phyloP scores from a whole-genome alignment of 92 coral and sea anemone genomes.

The Paramuricea clavata region DNA sequence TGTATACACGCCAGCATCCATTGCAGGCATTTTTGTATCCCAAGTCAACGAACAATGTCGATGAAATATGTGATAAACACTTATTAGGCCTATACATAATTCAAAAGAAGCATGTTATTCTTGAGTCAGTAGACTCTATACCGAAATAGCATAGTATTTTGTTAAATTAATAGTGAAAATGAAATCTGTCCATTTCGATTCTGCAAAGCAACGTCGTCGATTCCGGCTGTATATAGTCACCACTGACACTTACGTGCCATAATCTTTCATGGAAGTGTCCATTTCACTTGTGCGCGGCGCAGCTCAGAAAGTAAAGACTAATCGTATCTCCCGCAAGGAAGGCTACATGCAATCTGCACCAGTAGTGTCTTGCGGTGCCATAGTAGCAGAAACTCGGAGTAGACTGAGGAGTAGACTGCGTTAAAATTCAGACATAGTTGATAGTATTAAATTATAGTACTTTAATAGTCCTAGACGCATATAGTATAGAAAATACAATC shows the following conservation, averaged over 20 bases:
- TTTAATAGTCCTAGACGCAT: too few species aligned
- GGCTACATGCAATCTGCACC: not conserved
- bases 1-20: not conserved
- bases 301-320: not conserved
- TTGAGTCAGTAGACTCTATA: not conserved
- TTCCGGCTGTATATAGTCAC: not conserved
- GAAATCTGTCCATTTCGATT: not conserved
- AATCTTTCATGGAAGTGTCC: not conserved
- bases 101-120: not conserved
- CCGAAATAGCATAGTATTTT: too few species aligned
- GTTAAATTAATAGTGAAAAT: not conserved
- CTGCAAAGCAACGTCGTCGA: not conserved
- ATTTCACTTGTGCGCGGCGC: not conserved
- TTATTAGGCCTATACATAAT: too few species aligned
- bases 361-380: not conserved
- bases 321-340: not conserved
- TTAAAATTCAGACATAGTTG: too few species aligned
- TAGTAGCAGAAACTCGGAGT: not conserved
- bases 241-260: not conserved
- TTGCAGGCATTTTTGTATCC: not conserved
- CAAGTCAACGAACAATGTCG: too few species aligned
- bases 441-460: too few species aligned
- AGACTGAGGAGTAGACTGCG: not conserved
- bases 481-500: too few species aligned
- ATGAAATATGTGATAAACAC: too few species aligned